These are phyloP conservation scores for Cacatua alba DNA, from an alignment of 2,113 vertebrate species.

Conservation along the genomic window DNA sequence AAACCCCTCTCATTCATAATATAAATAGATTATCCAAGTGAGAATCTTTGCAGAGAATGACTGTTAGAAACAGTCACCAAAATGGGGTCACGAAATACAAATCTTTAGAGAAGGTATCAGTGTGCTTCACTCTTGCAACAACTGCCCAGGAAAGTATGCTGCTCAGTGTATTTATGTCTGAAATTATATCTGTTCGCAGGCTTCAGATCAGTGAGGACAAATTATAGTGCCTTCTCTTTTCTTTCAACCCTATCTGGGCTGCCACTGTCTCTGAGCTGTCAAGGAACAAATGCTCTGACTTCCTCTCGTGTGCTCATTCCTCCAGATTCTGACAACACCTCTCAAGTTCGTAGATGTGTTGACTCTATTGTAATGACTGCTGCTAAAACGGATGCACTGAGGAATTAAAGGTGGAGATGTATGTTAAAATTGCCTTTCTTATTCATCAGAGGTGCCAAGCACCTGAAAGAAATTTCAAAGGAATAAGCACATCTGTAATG, in stretches of 20 bases:
- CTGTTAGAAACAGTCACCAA: neutral
- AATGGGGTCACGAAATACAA: neutral
- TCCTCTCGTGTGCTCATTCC: neutral
- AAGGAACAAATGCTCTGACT: conserved; percentile 37
- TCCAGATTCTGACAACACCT: neutral
- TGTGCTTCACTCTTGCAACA: neutral
- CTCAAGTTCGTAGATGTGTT: neutral
- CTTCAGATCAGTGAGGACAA: conserved; percentile 33
- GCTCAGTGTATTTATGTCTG: neutral
- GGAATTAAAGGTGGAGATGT: neutral
- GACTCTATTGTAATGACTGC: conserved; percentile 12
- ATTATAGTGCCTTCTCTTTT: neutral
- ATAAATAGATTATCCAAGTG: neutral
- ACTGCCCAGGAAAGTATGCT: neutral
- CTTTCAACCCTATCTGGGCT: neutral
- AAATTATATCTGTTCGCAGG: conserved; percentile 6
- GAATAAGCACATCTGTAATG: neutral
- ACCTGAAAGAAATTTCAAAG: neutral
- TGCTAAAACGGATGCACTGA: neutral
- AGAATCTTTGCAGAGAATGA: neutral
- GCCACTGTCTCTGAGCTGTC: neutral
- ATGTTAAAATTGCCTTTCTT: neutral
- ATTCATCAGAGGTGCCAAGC: neutral
- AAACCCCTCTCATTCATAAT: neutral
- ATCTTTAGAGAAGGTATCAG: neutral